Conservation (phyloP, 2,113 vertebrate genomes). For the Ochotona curzoniae region DNA sequence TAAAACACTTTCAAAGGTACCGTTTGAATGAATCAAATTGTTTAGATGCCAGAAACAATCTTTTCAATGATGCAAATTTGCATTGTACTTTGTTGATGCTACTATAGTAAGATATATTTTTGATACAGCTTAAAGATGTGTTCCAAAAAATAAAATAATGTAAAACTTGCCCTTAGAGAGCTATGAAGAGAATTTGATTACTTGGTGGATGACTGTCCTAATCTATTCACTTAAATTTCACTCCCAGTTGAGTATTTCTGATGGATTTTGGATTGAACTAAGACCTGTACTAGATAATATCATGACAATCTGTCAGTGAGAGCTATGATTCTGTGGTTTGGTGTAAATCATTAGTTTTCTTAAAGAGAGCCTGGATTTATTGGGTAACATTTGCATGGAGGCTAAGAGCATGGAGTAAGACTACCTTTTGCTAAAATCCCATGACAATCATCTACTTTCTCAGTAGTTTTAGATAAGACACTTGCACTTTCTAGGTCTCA, state of each 20-base stretch:
- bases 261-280: not conserved
- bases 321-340: not conserved
- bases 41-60: conserved; percentile 10
- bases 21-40: not conserved
- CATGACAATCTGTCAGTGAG: not conserved
- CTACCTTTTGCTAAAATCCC: not conserved
- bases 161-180: not conserved
- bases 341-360: not conserved
- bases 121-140: not conserved
- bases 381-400: not conserved
- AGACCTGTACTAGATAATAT: not conserved
- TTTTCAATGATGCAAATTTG: not conserved
- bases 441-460: not conserved
- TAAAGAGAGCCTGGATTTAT: not conserved
- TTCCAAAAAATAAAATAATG: conserved; percentile 15
- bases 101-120: not conserved
- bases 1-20: not conserved
- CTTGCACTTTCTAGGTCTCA: not conserved
- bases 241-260: conserved; percentile 23
- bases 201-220: not conserved
- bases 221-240: conserved; percentile 13
- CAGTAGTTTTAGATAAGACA: not conserved
- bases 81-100: conserved; percentile 5
- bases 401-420: not conserved
- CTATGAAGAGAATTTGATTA: conserved; percentile 3